Conservation (phyloP, 2,113 vertebrate genomes). For the Speoplatyrhinus poulsoni region DNA sequence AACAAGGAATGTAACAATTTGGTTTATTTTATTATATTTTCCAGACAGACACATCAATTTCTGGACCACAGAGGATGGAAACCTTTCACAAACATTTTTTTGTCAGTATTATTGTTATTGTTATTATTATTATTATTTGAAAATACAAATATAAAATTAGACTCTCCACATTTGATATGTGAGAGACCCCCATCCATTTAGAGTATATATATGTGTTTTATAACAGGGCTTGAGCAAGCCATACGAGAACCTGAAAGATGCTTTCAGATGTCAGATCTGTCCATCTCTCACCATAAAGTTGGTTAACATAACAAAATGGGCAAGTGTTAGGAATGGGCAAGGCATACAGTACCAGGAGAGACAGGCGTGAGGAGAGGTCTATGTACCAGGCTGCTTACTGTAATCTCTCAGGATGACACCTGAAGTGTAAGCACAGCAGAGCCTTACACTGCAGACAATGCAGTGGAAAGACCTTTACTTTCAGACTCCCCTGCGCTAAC, state of each 20-base stretch:
- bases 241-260: slow-evolving; percentile 98
- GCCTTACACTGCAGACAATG: slow-evolving; percentile 32
- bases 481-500: background rate
- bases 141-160: slow-evolving; percentile 99
- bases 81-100: slow-evolving; percentile 98
- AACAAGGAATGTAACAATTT: slow-evolving; percentile 82
- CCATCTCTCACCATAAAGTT: slow-evolving; percentile 78
- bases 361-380: slow-evolving; percentile 53
- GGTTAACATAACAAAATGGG: slow-evolving; percentile 76
- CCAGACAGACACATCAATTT: slow-evolving; percentile 99
- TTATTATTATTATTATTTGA: slow-evolving; percentile 92
- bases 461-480: too few relatives aligned
- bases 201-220: slow-evolving; percentile 82
- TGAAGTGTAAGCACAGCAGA: slow-evolving; percentile 49
- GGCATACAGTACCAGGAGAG: slow-evolving; percentile 10
- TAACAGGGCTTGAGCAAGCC: slow-evolving; percentile 97
- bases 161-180: slow-evolving; percentile 99
- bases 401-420: slow-evolving; percentile 36
- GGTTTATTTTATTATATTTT: slow-evolving; percentile 95
- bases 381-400: slow-evolving; percentile 21
- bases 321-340: slow-evolving; percentile 79
- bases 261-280: slow-evolving; percentile 81
- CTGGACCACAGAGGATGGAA: slow-evolving; percentile 99
- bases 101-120: slow-evolving; percentile 17
- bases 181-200: slow-evolving; percentile 97